Conservation (phyloP, 2,888 invertebrate species). For the Ennomos quercinarius region DNA sequence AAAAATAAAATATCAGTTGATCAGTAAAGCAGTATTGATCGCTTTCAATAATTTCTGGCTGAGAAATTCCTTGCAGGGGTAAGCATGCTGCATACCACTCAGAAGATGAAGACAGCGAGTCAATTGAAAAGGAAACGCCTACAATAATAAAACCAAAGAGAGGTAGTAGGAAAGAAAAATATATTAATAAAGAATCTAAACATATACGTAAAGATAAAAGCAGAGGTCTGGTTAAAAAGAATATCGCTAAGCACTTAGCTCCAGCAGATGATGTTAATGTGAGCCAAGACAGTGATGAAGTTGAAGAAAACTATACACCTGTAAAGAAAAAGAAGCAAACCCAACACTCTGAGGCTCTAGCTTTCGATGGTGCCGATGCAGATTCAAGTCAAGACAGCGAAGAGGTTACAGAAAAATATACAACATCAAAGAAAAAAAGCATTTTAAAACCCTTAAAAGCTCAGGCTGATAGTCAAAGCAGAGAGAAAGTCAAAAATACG, state of each 20-base stretch:
- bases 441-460: too few species aligned
- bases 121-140: conserved; percentile 12
- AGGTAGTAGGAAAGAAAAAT: background rate
- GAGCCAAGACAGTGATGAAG: background rate
- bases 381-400: too few species aligned
- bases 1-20: too few species aligned
- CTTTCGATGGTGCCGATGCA: too few species aligned
- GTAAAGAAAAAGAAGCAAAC: background rate
- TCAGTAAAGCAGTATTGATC: background rate
- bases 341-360: too few species aligned
- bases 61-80: conserved; percentile 20
- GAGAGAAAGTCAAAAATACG: background rate
- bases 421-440: too few species aligned
- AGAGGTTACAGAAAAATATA: background rate
- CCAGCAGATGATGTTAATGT: too few species aligned
- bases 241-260: too few species aligned
- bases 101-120: conserved; percentile 4
- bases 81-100: background rate
- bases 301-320: background rate
- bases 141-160: background rate
- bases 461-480: too few species aligned
- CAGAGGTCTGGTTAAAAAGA: too few species aligned
- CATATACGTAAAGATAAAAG: too few species aligned
- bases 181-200: too few species aligned
- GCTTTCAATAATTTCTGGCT: conserved; percentile 27